phyloP scores from a whole-genome alignment of 2,797 vertebrate genomes.

The Typhlichthys subterraneus region DNA sequence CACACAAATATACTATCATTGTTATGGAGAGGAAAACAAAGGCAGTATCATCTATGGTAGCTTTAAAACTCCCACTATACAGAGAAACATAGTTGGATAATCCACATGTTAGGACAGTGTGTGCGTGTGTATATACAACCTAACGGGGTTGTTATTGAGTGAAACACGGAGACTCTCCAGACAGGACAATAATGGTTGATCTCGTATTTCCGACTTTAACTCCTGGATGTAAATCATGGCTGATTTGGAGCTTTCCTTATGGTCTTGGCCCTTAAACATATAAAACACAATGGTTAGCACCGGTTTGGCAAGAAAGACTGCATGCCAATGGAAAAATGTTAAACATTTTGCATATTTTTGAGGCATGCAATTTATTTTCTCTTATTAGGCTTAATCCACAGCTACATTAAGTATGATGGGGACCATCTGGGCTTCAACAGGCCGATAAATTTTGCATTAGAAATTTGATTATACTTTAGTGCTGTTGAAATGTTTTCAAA shows the following conservation, averaged over 20 bases:
- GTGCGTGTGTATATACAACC: slow-evolving; percentile 62
- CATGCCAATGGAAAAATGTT: no score
- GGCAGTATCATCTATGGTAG: neutral
- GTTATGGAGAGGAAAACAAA: no score
- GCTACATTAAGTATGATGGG: slow-evolving; percentile 31
- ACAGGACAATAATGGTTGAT: slow-evolving; percentile 80
- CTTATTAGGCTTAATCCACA: slow-evolving; percentile 38
- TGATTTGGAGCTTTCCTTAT: slow-evolving; percentile 88
- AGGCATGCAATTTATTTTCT: slow-evolving; percentile 12
- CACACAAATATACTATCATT: no score
- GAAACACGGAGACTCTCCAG: slow-evolving; percentile 91
- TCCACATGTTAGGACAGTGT: neutral
- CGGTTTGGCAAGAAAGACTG: no score
- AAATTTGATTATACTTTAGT: no score
- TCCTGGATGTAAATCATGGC: slow-evolving; percentile 90
- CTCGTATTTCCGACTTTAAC: slow-evolving; percentile 80
- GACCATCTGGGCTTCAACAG: slow-evolving; percentile 32
- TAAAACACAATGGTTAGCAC: neutral
- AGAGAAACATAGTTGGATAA: neutral
- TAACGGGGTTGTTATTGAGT: slow-evolving; percentile 93
- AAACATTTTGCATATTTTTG: no score
- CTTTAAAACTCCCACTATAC: neutral
- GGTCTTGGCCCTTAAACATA: slow-evolving; percentile 80
- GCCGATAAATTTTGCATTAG: no score
- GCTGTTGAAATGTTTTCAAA: no score